Conservation (phyloP, 1,140 invertebrate genomes). For the Belonocnema kinseyi region DNA sequence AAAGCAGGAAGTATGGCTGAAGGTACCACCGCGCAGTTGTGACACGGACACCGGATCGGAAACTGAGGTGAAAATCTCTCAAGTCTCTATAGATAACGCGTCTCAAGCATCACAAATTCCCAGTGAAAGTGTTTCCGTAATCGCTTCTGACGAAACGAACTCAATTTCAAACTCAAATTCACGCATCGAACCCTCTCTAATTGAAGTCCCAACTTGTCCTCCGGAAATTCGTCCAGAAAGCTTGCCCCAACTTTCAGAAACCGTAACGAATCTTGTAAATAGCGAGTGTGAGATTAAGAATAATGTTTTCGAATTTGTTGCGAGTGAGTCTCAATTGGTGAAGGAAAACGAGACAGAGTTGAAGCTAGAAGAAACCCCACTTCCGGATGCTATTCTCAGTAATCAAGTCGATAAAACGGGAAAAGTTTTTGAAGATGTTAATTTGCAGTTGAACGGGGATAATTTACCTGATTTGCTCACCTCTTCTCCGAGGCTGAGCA, state of each 20-base stretch:
- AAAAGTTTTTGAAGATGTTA: not conserved
- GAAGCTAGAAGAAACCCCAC: slow-evolving; percentile 17
- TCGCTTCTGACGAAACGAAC: not conserved
- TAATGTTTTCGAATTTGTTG: not conserved
- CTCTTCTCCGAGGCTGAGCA: slow-evolving; percentile 59
- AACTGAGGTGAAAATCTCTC: slow-evolving; percentile 81
- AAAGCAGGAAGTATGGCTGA: slow-evolving; percentile 81
- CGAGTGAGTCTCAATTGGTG: not conserved
- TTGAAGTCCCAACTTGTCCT: too few relatives aligned
- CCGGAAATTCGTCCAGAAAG: too few relatives aligned
- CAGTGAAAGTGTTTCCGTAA: slow-evolving; percentile 25
- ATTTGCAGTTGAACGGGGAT: slow-evolving; percentile 33
- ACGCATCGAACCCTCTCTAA: not conserved
- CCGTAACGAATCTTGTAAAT: not conserved
- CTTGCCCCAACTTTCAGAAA: too few relatives aligned
- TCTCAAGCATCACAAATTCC: slow-evolving; percentile 38
- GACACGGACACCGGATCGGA: slow-evolving; percentile 84
- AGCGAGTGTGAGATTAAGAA: slow-evolving; percentile 8
- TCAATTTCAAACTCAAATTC: not conserved
- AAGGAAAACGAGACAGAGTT: not conserved
- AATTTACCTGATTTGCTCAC: slow-evolving; percentile 66
- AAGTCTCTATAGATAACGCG: slow-evolving; percentile 55
- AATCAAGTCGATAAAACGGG: slow-evolving; percentile 7
- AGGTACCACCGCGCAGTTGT: slow-evolving; percentile 78
- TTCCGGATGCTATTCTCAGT: slow-evolving; percentile 56